Conservation (phyloP, 2,113 vertebrate genomes). For the Petaurus breviceps region DNA sequence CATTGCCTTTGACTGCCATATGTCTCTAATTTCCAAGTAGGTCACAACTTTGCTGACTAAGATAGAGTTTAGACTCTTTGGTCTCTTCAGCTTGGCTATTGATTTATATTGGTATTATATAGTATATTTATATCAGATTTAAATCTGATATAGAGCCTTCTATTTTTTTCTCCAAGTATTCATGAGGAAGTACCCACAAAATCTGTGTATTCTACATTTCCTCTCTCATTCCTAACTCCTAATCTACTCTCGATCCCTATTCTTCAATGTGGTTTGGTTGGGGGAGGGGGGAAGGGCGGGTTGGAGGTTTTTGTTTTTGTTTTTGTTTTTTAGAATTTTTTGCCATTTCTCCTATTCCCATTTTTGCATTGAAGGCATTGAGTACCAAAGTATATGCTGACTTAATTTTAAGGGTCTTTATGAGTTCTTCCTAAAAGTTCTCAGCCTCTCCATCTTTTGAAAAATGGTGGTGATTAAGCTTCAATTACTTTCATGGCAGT, state of each 20-base stretch:
- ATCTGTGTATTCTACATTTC: not conserved
- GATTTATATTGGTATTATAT: not conserved
- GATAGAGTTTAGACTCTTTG: not conserved
- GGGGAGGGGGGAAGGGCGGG: no score
- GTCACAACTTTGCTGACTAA: not conserved
- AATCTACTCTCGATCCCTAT: not conserved
- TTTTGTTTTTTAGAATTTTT: not conserved
- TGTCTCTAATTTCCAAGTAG: not conserved
- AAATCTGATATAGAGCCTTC: not conserved
- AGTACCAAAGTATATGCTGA: not conserved
- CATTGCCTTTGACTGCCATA: not conserved
- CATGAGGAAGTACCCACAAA: not conserved
- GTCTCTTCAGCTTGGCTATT: not conserved
- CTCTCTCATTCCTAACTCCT: not conserved
- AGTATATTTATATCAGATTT: not conserved
- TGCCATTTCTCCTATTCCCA: not conserved
- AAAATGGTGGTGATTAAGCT: not conserved
- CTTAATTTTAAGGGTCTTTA: not conserved
- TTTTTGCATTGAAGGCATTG: not conserved
- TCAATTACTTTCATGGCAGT: not conserved
- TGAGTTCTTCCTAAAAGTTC: not conserved
- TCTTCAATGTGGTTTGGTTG: not conserved
- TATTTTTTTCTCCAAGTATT: not conserved
- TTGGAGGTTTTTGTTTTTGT: no score
- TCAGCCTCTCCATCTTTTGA: not conserved